phyloP scores from a whole-genome alignment of 1,140 invertebrate species.

The Notospermus geniculatus region DNA sequence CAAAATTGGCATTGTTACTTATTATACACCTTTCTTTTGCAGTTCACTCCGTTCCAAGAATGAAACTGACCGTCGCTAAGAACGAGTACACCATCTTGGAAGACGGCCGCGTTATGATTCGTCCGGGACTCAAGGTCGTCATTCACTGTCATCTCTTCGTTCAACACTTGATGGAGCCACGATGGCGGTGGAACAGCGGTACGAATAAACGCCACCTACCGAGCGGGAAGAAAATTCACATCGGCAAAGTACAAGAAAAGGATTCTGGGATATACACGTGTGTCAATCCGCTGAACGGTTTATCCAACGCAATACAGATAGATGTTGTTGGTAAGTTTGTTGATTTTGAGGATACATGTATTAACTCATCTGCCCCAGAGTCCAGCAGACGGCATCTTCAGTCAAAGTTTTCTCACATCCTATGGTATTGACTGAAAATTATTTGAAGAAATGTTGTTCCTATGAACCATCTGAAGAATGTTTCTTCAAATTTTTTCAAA shows the following conservation, averaged over 20 bases:
- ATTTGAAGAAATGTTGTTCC: no score
- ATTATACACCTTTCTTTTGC: not conserved
- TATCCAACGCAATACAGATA: not conserved
- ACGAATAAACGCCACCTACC: not conserved
- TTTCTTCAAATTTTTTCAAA: no score
- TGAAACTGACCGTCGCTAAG: not conserved
- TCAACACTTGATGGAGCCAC: not conserved
- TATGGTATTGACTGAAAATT: no score
- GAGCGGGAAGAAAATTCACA: not conserved
- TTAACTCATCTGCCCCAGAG: no score
- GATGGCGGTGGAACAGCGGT: conserved; percentile 4
- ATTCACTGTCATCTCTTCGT: conserved; percentile 6
- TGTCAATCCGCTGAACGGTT: not conserved
- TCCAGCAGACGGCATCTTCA: no score
- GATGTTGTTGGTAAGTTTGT: not conserved
- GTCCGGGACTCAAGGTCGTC: not conserved
- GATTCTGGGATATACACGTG: not conserved
- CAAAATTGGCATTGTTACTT: not conserved
- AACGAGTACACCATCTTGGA: not conserved
- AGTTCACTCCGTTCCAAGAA: not conserved
- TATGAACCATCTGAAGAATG: no score
- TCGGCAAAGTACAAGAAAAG: not conserved
- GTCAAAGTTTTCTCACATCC: no score
- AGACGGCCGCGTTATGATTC: not conserved
- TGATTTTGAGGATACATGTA: no score